phyloP scores from a whole-genome alignment of 2,797 vertebrate species.

The Kryptopterus vitreolus region DNA sequence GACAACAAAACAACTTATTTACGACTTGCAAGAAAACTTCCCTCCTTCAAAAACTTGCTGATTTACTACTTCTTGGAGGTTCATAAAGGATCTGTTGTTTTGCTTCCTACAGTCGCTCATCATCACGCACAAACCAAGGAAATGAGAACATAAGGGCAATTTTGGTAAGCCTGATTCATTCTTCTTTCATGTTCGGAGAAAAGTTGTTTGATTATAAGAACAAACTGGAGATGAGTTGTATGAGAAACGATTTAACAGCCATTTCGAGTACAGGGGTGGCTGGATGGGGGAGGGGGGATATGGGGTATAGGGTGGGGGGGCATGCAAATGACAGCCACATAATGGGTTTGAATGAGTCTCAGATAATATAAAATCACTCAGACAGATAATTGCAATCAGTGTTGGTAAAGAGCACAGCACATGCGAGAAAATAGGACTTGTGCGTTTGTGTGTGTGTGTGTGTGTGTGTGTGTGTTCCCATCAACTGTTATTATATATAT shows the following conservation, averaged over 20 bases:
- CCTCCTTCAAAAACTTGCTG: neutral
- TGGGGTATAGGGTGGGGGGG: slow-evolving; percentile 39
- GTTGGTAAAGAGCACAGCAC: slow-evolving; percentile 31
- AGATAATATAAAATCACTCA: slow-evolving; percentile 51
- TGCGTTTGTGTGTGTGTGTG: slow-evolving; percentile 1
- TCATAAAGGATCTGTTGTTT: neutral
- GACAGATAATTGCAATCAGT: slow-evolving; percentile 55
- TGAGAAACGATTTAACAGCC: slow-evolving; percentile 54
- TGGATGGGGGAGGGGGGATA: too few relatives aligned
- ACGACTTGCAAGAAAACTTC: neutral
- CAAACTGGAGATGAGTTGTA: slow-evolving; percentile 47
- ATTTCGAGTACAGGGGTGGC: too few relatives aligned
- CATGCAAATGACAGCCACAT: slow-evolving; percentile 52
- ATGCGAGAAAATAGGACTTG: slow-evolving; percentile 20
- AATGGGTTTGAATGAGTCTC: slow-evolving; percentile 46
- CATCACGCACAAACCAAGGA: slow-evolving; percentile 11
- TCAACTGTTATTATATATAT: slow-evolving; percentile 17
- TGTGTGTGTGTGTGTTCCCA: slow-evolving; percentile 1
- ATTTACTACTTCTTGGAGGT: neutral
- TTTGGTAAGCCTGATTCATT: slow-evolving; percentile 34
- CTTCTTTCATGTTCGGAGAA: slow-evolving; percentile 23
- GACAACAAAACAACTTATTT: neutral
- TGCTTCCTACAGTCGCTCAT: neutral
- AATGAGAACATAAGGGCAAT: slow-evolving; percentile 25
- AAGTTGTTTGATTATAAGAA: slow-evolving; percentile 45